phyloP scores from a whole-genome alignment of 2,888 invertebrate species.

The Andricus quercusramuli region DNA sequence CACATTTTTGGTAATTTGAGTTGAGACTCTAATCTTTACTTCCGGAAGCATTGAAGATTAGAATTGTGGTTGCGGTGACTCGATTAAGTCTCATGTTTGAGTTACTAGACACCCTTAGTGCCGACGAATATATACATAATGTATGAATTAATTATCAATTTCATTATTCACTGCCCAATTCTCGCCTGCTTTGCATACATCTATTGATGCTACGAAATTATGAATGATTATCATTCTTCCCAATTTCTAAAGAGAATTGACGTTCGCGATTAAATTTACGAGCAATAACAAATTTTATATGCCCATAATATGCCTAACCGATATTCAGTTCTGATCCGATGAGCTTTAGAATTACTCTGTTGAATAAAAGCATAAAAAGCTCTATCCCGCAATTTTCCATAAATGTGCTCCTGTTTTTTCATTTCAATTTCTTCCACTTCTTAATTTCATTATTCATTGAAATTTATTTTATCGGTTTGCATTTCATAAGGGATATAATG shows the following conservation, averaged over 20 bases:
- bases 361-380: neutral
- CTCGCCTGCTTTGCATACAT: neutral
- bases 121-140: neutral
- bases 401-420: neutral
- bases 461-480: too few species aligned
- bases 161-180: neutral
- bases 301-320: neutral
- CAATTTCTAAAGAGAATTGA: neutral
- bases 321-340: neutral
- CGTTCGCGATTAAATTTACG: neutral
- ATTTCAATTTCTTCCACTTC: too few species aligned
- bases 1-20: neutral
- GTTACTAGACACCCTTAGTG: neutral
- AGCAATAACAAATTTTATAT: neutral
- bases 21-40: neutral
- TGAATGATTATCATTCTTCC: neutral
- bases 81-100: constrained; percentile 8
- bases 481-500: too few species aligned
- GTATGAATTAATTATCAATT: constrained; percentile 3
- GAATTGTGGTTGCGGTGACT: neutral
- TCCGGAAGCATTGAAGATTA: neutral
- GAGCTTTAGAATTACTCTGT: neutral
- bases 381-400: neutral
- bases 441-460: too few species aligned
- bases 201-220: neutral